Base-by-base conservation (phyloP, 2,113 vertebrate species). In the Esox niger region DNA sequence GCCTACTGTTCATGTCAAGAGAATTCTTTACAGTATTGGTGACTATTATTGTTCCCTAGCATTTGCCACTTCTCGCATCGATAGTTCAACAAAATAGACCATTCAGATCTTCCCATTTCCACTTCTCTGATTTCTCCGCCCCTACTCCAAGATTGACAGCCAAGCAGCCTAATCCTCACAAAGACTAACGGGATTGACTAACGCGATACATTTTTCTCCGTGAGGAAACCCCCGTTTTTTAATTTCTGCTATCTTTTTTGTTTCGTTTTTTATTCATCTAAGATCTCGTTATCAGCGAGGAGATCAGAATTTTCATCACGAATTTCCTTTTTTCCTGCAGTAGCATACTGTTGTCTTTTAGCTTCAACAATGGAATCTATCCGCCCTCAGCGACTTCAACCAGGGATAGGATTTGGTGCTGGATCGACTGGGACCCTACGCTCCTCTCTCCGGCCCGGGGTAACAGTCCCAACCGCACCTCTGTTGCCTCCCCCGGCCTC, bases 281-380 rank as follows among this genome's bases (percentile, higher is more conserved):
- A 9, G 1, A 13, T 38, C 15, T 13, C 35, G 17, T 15, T 17
- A 43, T 43, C 38, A 43, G 13, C 15, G 38, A 15, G 38, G 38
- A 43, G 5, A 17, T 4, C 3, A 43, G 13, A 15, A 63, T 62
- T 56, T 15, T 17, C 27, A 31, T n/a, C 54, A 59, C 29, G 54
- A 75, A 64, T 65, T 71, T 46, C 38, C 26, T 64, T 47, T 64
- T 58, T 71, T 65, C 20, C 43, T 77, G 62, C 59, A 55, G 73
- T 55, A 56, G 33, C 38, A 79, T 79, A 83, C 85, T 64, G n/a
- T 52, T 52, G 38, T 15, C 38, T 10, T 52, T 23, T n/a, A 52
- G 47, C n/a, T 52, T 62, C 85, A 80, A 90, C 80, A 86, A 95
- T 95, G 95, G 95, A 95, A 88, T 95, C 95, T 30, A 67, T 96